Evolutionary conservation across 2,113 vertebrate genomes (phyloP), one percentile per base, ranked within the genome.

Genomic region (Malaclemys terrapin): DNA sequence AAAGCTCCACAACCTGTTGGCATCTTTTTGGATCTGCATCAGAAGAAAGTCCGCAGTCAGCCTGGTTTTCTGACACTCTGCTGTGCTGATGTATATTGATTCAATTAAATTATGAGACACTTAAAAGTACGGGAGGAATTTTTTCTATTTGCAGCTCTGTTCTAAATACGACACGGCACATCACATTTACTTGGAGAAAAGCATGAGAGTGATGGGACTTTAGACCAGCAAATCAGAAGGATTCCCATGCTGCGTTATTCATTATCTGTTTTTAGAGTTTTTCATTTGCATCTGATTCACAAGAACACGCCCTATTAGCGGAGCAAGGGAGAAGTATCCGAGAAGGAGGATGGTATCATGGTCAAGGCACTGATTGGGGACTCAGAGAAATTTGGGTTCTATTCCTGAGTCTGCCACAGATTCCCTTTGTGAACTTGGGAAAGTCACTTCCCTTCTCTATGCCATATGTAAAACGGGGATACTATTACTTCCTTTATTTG

Each of bases 121-220:
- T 8, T 85, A n/a, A 5, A 94, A 87, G 7, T 2, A 54, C 85
- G 85, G 42, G 24, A 76, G 56, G 84, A 65, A 14, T 57, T 29
- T 92, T 47, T 76, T 38, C 13, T 62, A 35, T 85, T 91, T 79
- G 65, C 49, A 85, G 49, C 50, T 92, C 57, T 84, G n/a, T 2
- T 87, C 81, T 53, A 65, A 88, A 88, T 52, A 5, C 0, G 59
- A 80, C 27, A 1, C 1, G 80, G 4, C 78, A 14, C 29, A 76
- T 47, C 50, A 80, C 29, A 86, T 88, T 20, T 84, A 59, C 49
- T 59, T 83, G 79, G 62, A 89, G 50, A 92, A 83, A 92, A 96
- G 12, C 38, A 82, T 14, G 35, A 53, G n/a, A 86, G 47, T 25
- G 75, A 47, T 6, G 16, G 59, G n/a, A 49, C 78, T 91, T 76